These are phyloP conservation scores for Porites cylindrica DNA, from an alignment of 92 coral and sea anemone species.

Conservation along the genomic window DNA sequence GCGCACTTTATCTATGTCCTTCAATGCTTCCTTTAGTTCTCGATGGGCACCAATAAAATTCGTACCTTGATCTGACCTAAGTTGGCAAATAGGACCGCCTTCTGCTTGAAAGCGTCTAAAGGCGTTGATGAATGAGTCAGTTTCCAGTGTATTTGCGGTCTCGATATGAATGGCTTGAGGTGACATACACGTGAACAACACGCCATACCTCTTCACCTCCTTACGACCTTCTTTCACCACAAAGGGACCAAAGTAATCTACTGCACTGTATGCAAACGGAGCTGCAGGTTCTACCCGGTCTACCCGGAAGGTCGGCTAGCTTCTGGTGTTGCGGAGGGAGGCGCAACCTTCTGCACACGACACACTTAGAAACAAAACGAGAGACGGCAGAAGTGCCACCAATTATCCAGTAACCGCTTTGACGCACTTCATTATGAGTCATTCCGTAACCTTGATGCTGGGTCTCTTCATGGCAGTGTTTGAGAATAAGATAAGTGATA, in stretches of 20 bases:
- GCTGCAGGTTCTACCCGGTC: too few relatives aligned
- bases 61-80: too few relatives aligned
- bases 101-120: too few relatives aligned
- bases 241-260: too few relatives aligned
- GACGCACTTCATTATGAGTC: slow-evolving; percentile 67
- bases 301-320: too few relatives aligned
- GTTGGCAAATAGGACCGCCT: too few relatives aligned
- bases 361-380: slow-evolving; percentile 23
- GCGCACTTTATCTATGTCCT: slow-evolving; percentile 44
- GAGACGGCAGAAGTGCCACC: slow-evolving; percentile 41
- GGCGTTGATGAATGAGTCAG: too few relatives aligned
- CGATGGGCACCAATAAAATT: not conserved
- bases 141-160: slow-evolving; percentile 43
- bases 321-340: not conserved
- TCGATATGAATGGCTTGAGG: not conserved
- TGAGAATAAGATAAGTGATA: slow-evolving; percentile 20
- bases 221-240: too few relatives aligned
- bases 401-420: slow-evolving; percentile 60
- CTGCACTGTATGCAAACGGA: too few relatives aligned
- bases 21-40: not conserved
- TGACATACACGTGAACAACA: too few relatives aligned
- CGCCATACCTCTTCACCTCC: too few relatives aligned
- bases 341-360: slow-evolving; percentile 33
- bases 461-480: slow-evolving; percentile 19
- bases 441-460: not conserved